These are phyloP conservation scores for Mohoua ochrocephala DNA, from an alignment of 2,113 vertebrate species.

Conservation along the genomic window DNA sequence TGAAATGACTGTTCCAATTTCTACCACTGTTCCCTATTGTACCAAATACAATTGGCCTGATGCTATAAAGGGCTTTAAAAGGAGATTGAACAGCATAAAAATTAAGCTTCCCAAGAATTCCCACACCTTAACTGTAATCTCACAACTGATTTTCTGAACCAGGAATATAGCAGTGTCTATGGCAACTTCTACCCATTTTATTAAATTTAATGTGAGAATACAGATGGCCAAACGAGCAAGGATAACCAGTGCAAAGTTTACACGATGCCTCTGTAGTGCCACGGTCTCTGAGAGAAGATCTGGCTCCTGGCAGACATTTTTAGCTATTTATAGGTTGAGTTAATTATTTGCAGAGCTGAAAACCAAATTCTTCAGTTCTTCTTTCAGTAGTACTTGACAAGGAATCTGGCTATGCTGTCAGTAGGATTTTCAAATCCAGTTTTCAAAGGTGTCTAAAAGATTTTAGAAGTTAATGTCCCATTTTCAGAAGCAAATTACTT, in stretches of 20 bases:
- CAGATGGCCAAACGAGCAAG: accelerated
- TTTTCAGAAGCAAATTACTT: background rate
- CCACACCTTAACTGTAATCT: background rate
- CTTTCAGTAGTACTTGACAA: background rate
- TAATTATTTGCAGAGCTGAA: slow-evolving; percentile 21
- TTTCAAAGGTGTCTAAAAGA: background rate
- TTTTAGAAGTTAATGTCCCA: background rate
- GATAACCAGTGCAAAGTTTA: background rate
- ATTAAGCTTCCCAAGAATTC: background rate
- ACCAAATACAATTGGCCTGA: background rate
- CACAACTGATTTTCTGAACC: background rate
- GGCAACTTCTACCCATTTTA: background rate
- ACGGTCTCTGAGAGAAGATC: background rate
- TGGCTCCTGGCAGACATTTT: background rate
- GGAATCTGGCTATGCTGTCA: background rate
- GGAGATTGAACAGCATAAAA: background rate
- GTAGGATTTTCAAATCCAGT: background rate
- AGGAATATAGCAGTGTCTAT: background rate
- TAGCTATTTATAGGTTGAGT: background rate
- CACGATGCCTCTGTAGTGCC: accelerated
- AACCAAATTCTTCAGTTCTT: background rate
- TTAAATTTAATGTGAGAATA: background rate
- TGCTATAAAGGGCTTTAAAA: background rate
- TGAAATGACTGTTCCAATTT: background rate
- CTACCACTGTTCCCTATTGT: background rate